Evolutionary conservation across 2,888 invertebrate genomes (phyloP), one percentile per base, ranked within the genome.

Genomic region (Alcis repandata): DNA sequence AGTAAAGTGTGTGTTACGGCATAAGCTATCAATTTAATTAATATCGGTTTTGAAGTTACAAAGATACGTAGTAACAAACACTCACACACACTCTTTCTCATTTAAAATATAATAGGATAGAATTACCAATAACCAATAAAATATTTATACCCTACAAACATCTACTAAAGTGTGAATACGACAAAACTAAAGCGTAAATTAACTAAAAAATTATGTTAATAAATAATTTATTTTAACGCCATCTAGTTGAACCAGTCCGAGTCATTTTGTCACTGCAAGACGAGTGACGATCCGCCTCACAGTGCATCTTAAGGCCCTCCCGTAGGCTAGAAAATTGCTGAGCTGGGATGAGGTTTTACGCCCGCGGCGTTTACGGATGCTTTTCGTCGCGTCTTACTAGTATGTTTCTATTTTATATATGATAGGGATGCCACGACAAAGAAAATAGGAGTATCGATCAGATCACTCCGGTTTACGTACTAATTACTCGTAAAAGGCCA

Each of bases 191-290:
- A 38, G 4, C 41, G 10, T 41, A 7, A 19, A 13, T 17, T 15
- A 41, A 41, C 13, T 20, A 4, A 20, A 45, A n/a, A n/a, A n/a
- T n/a, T 8, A 45, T 10, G 17, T 0, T 49, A 10, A 38, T 41
- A 1, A 0, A 56, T 15, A 53, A 70, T 75, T 70, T 74, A 71
- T 52, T 56, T 74, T 64, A 86, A 70, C 86, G 85, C 88, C 88
- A 87, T 88, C 88, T 88, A 84, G 77, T 69, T 72, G 71, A 75
- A 63, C 67, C 67, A 66, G 74, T 68, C 53, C 54, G 79, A 84
- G 64, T 79, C 70, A 83, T 79, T 80, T 80, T 74, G 82, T 78
- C 66, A 73, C 77, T 75, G 70, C 74, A 72, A 78, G 80, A 53
- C 20, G 75, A 77, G 72, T 78, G 79, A 71, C 71, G 71, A 67